These are phyloP conservation scores for Catotricha subobsoleta DNA, from an alignment of 2,888 invertebrate species.

Conservation along the genomic window DNA sequence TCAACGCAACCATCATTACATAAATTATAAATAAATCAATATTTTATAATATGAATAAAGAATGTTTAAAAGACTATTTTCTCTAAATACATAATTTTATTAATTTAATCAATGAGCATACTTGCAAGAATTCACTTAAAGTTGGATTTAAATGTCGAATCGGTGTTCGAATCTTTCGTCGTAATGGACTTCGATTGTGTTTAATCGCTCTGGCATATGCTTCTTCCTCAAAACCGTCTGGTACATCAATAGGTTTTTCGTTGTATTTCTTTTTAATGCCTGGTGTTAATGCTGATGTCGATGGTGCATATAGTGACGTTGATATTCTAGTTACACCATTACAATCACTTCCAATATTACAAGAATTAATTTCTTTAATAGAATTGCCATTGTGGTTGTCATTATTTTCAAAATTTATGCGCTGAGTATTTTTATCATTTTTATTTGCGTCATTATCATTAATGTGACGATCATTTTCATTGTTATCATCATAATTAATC, in stretches of 20 bases:
- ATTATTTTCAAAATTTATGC: background rate
- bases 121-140: background rate
- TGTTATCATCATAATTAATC: slow-evolving; percentile 9
- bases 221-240: slow-evolving; percentile 11
- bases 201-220: background rate
- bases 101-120: no score
- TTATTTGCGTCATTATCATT: background rate
- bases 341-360: background rate
- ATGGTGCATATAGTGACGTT: background rate
- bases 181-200: background rate
- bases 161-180: background rate
- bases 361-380: no score
- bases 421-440: background rate
- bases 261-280: no score
- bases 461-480: background rate
- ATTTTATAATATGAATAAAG: no score
- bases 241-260: slow-evolving; percentile 12
- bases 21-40: no score
- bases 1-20: no score
- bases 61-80: no score
- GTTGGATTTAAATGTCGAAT: background rate
- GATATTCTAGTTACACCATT: background rate
- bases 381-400: background rate
- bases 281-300: no score
- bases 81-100: no score